Evolutionary conservation across 2,113 vertebrate species (phyloP).

Genomic region (cat (Felis catus)): DNA sequence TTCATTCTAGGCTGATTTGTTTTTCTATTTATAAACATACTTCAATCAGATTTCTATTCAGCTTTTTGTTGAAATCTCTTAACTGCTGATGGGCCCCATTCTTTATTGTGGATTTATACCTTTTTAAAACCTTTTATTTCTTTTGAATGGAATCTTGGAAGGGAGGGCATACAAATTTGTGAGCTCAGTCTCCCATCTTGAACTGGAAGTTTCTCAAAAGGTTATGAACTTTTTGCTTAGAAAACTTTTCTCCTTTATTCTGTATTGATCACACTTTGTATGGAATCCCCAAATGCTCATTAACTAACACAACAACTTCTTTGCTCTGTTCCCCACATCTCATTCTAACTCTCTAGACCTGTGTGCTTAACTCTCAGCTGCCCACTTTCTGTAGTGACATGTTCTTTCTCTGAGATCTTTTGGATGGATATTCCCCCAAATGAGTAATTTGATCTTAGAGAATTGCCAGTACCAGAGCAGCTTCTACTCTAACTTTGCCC

Average conservation of each 20-base stretch:
- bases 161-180: background rate
- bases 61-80: background rate
- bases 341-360: background rate
- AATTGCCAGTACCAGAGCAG: background rate
- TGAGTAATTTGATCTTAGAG: background rate
- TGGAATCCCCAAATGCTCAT: background rate
- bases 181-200: background rate
- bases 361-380: background rate
- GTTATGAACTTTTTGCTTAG: background rate
- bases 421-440: background rate
- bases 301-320: background rate
- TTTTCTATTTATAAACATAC: constrained; percentile 1
- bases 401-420: background rate
- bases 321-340: background rate
- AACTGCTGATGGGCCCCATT: background rate
- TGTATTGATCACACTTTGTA: background rate
- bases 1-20: background rate
- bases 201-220: constrained; percentile 1
- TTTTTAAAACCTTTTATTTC: background rate
- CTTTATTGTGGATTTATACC: background rate
- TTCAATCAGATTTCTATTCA: background rate
- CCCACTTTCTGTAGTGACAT: background rate
- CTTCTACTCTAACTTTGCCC: background rate
- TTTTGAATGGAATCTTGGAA: background rate
- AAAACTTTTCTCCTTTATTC: background rate